phyloP scores from a whole-genome alignment of 2,888 invertebrate species.

The Cancer borealis region DNA sequence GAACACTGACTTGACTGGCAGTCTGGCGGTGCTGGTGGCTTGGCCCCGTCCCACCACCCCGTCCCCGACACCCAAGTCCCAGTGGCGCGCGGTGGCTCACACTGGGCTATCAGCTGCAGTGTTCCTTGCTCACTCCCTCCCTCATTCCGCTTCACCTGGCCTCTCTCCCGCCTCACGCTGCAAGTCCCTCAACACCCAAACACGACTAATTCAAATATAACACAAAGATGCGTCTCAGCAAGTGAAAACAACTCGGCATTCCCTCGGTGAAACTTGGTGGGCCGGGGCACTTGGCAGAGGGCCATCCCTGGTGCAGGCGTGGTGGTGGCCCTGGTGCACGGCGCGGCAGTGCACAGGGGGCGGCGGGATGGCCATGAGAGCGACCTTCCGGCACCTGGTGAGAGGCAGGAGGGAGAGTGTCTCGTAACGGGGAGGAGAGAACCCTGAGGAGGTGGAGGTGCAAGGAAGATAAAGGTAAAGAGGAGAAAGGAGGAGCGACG shows the following conservation, averaged over 20 bases:
- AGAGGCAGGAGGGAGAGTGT: not conserved
- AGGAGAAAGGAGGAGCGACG: not conserved
- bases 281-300: slow-evolving; percentile 55
- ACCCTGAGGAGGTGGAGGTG: not conserved
- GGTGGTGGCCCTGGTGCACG: slow-evolving; percentile 42
- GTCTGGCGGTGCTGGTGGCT: slow-evolving; percentile 9
- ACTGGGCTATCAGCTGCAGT: not conserved
- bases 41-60: not conserved
- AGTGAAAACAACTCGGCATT: slow-evolving; percentile 5
- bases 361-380: slow-evolving; percentile 23
- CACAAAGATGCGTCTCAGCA: slow-evolving; percentile 3
- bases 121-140: not conserved
- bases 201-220: not conserved
- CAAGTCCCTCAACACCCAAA: slow-evolving; percentile 30
- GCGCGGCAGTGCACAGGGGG: slow-evolving; percentile 14
- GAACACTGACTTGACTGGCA: slow-evolving; percentile 39
- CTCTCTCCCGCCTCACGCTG: not conserved
- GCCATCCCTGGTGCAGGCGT: slow-evolving; percentile 46
- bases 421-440: not conserved
- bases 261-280: slow-evolving; percentile 23
- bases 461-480: not conserved
- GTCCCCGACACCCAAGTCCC: not conserved
- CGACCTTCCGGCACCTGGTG: not conserved
- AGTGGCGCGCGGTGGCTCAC: slow-evolving; percentile 11
- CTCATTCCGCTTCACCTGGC: not conserved